Percentiles rank a stretch among this genome's conserved stretches.
Evolutionary conservation across 2,888 invertebrate genomes (phyloP).

Genomic region (Cryptus viduatorius): DNA sequence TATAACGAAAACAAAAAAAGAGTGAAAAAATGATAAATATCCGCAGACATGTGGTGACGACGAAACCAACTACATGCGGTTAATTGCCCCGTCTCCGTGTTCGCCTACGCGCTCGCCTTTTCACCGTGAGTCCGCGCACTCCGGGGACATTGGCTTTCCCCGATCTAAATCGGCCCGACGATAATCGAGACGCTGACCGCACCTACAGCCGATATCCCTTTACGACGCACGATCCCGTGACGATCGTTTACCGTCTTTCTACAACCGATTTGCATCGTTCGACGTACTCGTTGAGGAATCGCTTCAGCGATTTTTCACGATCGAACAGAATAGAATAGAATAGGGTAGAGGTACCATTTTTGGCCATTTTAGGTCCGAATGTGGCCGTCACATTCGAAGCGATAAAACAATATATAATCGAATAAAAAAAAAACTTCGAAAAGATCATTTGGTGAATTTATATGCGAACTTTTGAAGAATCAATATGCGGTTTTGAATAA

Average conservation of each 20-base stretch:
- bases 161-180: slow-evolving; percentile 67
- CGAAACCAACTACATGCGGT: not conserved
- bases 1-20: not conserved
- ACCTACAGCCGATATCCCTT: slow-evolving; percentile 38
- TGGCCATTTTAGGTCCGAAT: too few relatives aligned
- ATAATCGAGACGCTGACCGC: slow-evolving; percentile 58
- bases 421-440: too few relatives aligned
- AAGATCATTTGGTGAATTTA: too few relatives aligned
- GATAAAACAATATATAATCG: too few relatives aligned
- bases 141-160: slow-evolving; percentile 76
- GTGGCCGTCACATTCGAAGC: too few relatives aligned
- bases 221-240: not conserved
- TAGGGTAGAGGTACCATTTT: too few relatives aligned
- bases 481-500: too few relatives aligned
- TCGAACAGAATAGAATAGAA: not conserved
- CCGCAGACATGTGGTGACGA: not conserved
- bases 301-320: not conserved
- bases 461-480: too few relatives aligned
- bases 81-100: slow-evolving; percentile 2
- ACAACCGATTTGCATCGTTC: slow-evolving; percentile 43
- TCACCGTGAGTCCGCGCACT: slow-evolving; percentile 68
- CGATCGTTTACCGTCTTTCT: slow-evolving; percentile 40
- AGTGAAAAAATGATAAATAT: not conserved
- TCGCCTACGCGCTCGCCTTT: slow-evolving; percentile 66
- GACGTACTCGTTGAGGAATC: slow-evolving; percentile 6